Base-by-base conservation (phyloP, 2,113 vertebrate species). In the Murina feae region DNA sequence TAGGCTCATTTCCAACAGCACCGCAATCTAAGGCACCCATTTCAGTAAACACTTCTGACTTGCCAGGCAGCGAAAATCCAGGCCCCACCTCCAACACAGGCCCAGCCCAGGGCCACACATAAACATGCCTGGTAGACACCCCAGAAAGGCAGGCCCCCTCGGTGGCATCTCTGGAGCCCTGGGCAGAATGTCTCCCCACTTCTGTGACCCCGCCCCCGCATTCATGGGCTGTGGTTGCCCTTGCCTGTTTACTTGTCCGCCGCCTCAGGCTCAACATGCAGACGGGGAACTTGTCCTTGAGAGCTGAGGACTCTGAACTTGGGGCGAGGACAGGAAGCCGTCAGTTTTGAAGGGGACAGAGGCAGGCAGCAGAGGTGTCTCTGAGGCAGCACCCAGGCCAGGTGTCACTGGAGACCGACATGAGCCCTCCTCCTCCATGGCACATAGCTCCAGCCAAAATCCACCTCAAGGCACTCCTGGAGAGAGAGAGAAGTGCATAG, bases 401-500 rank as follows among this genome's bases (percentile, higher is more conserved):
- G 39, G 9, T 1, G 9, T 14, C 1, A 0, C 58, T 51, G 37
- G 74, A n/a, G 66, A 37, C 28, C 1, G 25, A 39, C 0, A 0
- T 1, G 4, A 4, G 6, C 53, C 53, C 1, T 0, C 51, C 65
- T 30, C 35, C 13, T 78, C 47, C 44, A 2, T 7, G 32, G 25
- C 8, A 0, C 32, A 1, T 1, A 23, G 7, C 5, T 49, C 53
- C 0, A 0, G 0, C 42, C 12, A 35, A 72, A 30, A 12, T 10
- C 51, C 11, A 0, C 30, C 35, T 17, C 35, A 2, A 18, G 51
- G 47, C 58, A 13, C 49, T 79, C 23, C 60, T 47, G 53, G 94
- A 72, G 78, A 66, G 47, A 69, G 25, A 81, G 32, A 32, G 37
- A 35, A 47, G 14, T 9, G 14, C 63, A 7, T 9, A 21, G 53